phyloP scores from a whole-genome alignment of 2,888 invertebrate species.

The Sepiola atlantica region DNA sequence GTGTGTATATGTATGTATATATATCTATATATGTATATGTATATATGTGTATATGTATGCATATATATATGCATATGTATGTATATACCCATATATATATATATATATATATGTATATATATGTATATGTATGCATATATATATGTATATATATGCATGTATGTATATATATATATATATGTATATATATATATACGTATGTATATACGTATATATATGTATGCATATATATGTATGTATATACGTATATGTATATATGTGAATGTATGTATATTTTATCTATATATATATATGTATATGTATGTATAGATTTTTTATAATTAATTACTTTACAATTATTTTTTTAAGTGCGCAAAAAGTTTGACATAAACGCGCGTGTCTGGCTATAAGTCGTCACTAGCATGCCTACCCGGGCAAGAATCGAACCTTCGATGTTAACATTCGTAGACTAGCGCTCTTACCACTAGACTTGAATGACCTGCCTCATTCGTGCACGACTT shows the following conservation, averaged over 20 bases:
- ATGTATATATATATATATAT: neutral
- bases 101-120: neutral
- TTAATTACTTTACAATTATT: too few relatives aligned
- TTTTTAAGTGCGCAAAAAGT: too few relatives aligned
- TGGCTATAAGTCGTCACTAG: neutral
- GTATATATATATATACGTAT: neutral
- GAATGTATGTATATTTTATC: too few relatives aligned
- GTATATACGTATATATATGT: neutral
- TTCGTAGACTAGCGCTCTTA: too few relatives aligned
- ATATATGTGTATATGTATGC: neutral
- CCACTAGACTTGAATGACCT: too few relatives aligned
- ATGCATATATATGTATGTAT: neutral
- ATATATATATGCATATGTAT: neutral
- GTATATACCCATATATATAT: neutral
- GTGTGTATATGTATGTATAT: neutral
- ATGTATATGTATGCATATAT: neutral
- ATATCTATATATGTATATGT: neutral
- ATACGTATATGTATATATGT: neutral
- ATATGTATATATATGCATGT: accelerated
- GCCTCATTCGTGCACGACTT: too few relatives aligned
- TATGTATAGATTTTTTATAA: too few relatives aligned
- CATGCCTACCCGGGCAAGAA: too few relatives aligned
- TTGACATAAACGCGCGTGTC: neutral
- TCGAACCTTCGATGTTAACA: too few relatives aligned
- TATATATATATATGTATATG: neutral